These are phyloP conservation scores for Fabriciana adippe DNA, from an alignment of 2,888 invertebrate species.

Conservation along the genomic window DNA sequence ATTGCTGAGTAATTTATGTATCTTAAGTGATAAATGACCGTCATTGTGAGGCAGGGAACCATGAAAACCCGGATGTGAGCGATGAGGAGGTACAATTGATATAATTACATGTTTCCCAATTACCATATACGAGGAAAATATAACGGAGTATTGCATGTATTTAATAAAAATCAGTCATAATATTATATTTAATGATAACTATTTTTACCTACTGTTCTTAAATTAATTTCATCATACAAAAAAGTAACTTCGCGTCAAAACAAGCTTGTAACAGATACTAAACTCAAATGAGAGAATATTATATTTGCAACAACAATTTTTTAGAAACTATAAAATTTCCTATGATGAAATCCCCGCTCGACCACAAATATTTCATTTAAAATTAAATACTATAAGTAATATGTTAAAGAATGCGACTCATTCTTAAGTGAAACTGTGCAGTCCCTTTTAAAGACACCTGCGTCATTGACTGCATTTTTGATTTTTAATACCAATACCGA, in stretches of 20 bases:
- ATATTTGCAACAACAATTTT: constrained; percentile 5
- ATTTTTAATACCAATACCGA: background rate
- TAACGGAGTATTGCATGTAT: background rate
- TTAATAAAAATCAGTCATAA: too few species aligned
- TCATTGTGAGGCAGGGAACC: constrained; percentile 20
- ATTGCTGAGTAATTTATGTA: constrained; percentile 42
- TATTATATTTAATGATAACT: too few species aligned
- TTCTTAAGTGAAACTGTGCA: constrained; percentile 23
- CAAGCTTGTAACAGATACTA: background rate
- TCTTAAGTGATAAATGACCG: constrained; percentile 36
- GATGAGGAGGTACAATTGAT: constrained; percentile 21
- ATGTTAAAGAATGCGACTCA: constrained; percentile 19
- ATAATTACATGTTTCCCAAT: constrained; percentile 23
- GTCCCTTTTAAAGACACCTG: constrained; percentile 29
- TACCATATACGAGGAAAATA: constrained; percentile 13
- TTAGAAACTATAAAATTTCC: constrained; percentile 7
- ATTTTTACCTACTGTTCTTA: too few species aligned
- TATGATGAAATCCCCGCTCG: constrained; percentile 19
- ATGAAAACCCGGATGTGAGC: constrained; percentile 30
- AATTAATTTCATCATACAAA: too few species aligned
- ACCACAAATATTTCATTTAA: constrained; percentile 23
- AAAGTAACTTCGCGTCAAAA: background rate
- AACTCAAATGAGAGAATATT: too few species aligned
- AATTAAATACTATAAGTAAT: constrained; percentile 23
- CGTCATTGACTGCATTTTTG: constrained; percentile 28